A percentile compares a stretch with the other conserved stretches of the same genome.
Conservation (phyloP, 2,888 invertebrate species). For the Bembecia ichneumoniformis region DNA sequence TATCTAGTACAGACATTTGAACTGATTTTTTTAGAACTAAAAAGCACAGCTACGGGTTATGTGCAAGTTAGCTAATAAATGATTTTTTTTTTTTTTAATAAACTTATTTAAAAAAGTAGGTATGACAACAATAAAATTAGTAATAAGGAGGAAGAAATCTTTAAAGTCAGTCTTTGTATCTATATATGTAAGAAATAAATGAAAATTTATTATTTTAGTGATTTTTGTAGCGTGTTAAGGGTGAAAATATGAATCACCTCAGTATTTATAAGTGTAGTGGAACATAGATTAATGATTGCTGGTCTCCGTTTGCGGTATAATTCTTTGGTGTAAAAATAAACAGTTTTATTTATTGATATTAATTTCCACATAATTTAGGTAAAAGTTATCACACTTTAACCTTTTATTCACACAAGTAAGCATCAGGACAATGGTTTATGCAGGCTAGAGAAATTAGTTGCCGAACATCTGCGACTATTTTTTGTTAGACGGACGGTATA, state of each 20-base stretch:
- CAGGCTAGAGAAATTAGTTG: no score
- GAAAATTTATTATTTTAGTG: not conserved
- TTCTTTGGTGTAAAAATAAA: no score
- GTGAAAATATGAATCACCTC: not conserved
- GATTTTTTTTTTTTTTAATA: not conserved
- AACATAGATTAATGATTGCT: no score
- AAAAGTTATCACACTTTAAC: no score
- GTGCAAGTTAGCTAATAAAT: slow-evolving; percentile 13
- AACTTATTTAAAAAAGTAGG: not conserved
- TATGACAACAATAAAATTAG: not conserved
- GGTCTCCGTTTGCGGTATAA: no score
- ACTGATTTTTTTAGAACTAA: slow-evolving; percentile 2
- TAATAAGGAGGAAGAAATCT: not conserved
- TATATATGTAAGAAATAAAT: not conserved
- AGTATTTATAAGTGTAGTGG: not conserved
- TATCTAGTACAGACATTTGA: not conserved
- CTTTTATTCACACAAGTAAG: no score
- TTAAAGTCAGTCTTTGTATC: not conserved
- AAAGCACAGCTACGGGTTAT: slow-evolving; percentile 14
- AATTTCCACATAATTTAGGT: no score
- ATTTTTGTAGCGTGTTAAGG: not conserved
- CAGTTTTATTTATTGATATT: no score
- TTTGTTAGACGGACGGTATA: no score
- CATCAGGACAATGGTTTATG: no score
- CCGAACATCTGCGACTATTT: no score